Conservation (phyloP, 2,113 vertebrate genomes). For the Pygathrix nemaeus region DNA sequence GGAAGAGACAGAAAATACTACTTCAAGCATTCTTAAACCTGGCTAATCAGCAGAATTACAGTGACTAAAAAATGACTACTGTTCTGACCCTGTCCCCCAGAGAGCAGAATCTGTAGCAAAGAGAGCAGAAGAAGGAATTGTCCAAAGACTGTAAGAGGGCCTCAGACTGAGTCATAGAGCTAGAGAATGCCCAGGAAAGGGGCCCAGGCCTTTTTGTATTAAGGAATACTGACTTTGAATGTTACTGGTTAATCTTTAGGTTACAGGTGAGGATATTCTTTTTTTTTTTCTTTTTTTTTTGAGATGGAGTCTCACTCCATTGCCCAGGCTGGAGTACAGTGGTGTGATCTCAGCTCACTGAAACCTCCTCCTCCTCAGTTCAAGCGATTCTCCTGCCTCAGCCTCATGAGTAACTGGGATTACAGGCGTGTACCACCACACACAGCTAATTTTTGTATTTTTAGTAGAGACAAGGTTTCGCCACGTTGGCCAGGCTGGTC, state of each 20-base stretch:
- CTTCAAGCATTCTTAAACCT: not conserved
- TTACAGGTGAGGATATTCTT: not conserved
- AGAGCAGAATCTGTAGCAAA: not conserved
- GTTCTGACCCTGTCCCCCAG: not conserved
- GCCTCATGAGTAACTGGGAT: no score
- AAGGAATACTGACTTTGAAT: not conserved
- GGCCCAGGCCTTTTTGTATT: not conserved
- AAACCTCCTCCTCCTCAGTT: no score
- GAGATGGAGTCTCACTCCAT: not conserved
- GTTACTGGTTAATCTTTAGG: not conserved
- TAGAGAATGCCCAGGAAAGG: not conserved
- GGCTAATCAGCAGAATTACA: not conserved
- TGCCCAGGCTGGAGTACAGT: not conserved
- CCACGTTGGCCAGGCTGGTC: no score
- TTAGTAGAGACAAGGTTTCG: no score
- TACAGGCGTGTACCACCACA: no score
- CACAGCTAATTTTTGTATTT: no score
- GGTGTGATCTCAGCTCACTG: not conserved
- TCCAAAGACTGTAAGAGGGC: not conserved
- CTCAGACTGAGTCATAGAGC: not conserved
- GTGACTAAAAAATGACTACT: not conserved
- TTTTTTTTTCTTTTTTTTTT: not conserved
- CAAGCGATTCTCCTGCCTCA: no score
- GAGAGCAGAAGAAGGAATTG: not conserved
- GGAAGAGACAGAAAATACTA: not conserved